These are phyloP conservation scores for Melanotaenia duboulayi DNA, from an alignment of 2,113 vertebrate species.

Conservation along the genomic window DNA sequence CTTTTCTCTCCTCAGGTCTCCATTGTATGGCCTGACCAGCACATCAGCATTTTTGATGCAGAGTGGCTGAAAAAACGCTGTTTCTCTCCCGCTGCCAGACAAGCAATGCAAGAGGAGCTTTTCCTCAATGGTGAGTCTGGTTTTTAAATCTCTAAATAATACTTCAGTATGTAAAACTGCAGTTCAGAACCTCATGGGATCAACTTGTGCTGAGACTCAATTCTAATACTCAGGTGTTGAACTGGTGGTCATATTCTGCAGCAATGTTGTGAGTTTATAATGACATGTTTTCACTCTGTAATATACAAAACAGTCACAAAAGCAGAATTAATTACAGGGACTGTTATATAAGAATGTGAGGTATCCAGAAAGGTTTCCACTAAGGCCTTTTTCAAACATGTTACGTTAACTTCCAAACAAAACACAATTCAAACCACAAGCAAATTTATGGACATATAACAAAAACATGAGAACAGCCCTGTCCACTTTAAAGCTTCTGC, in stretches of 20 bases:
- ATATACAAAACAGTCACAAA: neutral
- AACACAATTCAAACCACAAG: no score
- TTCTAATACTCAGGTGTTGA: no score
- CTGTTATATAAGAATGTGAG: neutral
- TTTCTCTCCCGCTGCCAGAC: slow-evolving; percentile 89
- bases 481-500: no score
- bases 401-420: neutral
- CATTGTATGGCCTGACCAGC: slow-evolving; percentile 90
- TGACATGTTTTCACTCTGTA: neutral
- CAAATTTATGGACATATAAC: no score
- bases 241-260: no score
- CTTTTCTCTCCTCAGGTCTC: slow-evolving; percentile 82
- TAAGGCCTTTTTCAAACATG: neutral
- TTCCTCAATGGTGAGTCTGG: slow-evolving; percentile 88
- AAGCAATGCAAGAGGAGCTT: slow-evolving; percentile 83
- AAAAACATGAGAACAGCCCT: no score
- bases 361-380: neutral
- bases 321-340: neutral
- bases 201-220: no score
- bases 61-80: slow-evolving; percentile 93
- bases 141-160: neutral
- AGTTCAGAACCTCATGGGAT: neutral
- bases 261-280: neutral
- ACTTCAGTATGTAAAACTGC: neutral
- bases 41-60: slow-evolving; percentile 89